phyloP scores from a whole-genome alignment of 1,140 invertebrate species.

The Diabrotica undecimpunctata region DNA sequence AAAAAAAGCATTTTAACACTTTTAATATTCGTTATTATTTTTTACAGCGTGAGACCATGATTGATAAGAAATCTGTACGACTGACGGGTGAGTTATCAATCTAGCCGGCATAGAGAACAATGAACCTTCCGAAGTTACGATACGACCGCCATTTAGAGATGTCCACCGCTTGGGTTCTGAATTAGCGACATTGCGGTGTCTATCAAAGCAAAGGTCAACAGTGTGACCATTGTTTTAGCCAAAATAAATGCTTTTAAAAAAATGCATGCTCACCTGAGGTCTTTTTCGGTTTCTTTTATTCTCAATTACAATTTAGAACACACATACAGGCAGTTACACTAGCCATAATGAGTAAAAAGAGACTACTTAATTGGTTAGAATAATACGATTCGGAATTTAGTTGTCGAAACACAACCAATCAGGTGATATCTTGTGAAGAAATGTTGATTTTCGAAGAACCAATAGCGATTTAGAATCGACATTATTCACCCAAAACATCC shows the following conservation, averaged over 20 bases:
- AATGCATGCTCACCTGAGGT: slow-evolving; percentile 12
- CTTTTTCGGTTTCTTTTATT: slow-evolving; percentile 4
- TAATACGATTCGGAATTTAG: slow-evolving; percentile 46
- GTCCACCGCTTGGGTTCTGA: slow-evolving; percentile 38
- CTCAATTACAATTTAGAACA: slow-evolving; percentile 13
- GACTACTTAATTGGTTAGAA: slow-evolving; percentile 51
- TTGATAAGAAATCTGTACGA: slow-evolving; percentile 29
- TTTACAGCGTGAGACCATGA: slow-evolving; percentile 15
- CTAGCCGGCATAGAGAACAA: slow-evolving; percentile 43
- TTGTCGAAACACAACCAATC: slow-evolving; percentile 58
- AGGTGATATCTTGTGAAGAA: slow-evolving; percentile 58
- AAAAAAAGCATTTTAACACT: too few relatives aligned
- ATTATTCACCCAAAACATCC: slow-evolving; percentile 19
- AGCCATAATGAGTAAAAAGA: slow-evolving; percentile 37
- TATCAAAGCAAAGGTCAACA: slow-evolving; percentile 36
- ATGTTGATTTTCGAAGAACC: slow-evolving; percentile 57
- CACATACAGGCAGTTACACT: slow-evolving; percentile 21
- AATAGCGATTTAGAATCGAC: slow-evolving; percentile 52
- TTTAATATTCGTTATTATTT: slow-evolving; percentile 6
- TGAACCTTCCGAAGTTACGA: slow-evolving; percentile 41
- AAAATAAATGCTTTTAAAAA: background rate
- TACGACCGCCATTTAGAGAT: slow-evolving; percentile 44
- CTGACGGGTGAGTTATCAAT: slow-evolving; percentile 38
- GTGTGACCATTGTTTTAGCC: slow-evolving; percentile 28
- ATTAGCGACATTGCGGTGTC: slow-evolving; percentile 37